Conservation (phyloP, 92 coral and sea anemone species). For the Actinernus sp. region DNA sequence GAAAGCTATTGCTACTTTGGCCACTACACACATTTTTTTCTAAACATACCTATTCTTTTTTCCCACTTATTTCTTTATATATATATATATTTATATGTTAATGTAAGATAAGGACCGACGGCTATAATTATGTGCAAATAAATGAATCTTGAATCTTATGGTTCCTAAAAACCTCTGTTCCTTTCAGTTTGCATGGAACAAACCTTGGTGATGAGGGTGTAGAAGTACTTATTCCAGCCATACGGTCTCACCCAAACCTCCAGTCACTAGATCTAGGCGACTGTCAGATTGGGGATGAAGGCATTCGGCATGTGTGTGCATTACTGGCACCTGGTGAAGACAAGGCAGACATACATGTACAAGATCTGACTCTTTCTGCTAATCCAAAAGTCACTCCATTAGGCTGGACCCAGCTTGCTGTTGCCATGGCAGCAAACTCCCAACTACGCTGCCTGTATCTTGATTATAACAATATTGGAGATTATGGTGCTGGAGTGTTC, state of each 20-base stretch:
- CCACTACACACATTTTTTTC: too few relatives aligned
- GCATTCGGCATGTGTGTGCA: slow-evolving; percentile 85
- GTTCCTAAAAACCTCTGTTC: slow-evolving; percentile 1
- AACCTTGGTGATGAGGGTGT: slow-evolving; percentile 89
- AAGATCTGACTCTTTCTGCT: slow-evolving; percentile 90
- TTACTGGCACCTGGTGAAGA: slow-evolving; percentile 74
- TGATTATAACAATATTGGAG: slow-evolving; percentile 88
- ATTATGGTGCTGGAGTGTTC: slow-evolving; percentile 93
- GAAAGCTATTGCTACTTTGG: too few relatives aligned
- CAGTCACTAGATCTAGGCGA: slow-evolving; percentile 96
- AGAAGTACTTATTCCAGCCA: slow-evolving; percentile 81
- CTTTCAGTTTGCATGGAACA: slow-evolving; percentile 91
- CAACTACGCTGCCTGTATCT: slow-evolving; percentile 71
- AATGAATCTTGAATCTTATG: too few relatives aligned
- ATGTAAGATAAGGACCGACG: too few relatives aligned
- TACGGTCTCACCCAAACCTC: slow-evolving; percentile 85
- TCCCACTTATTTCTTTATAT: too few relatives aligned
- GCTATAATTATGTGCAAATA: too few relatives aligned
- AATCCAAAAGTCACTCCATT: slow-evolving; percentile 75
- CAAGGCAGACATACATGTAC: slow-evolving; percentile 59
- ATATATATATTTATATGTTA: too few relatives aligned
- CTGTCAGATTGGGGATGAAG: slow-evolving; percentile 92
- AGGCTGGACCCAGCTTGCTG: slow-evolving; percentile 96
- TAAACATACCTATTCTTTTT: too few relatives aligned
- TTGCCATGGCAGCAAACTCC: slow-evolving; percentile 95